A percentile compares a stretch with the other conserved stretches of the same genome.
phyloP scores from a whole-genome alignment of 2,888 invertebrate species.

The Bhutanitis thaidina region DNA sequence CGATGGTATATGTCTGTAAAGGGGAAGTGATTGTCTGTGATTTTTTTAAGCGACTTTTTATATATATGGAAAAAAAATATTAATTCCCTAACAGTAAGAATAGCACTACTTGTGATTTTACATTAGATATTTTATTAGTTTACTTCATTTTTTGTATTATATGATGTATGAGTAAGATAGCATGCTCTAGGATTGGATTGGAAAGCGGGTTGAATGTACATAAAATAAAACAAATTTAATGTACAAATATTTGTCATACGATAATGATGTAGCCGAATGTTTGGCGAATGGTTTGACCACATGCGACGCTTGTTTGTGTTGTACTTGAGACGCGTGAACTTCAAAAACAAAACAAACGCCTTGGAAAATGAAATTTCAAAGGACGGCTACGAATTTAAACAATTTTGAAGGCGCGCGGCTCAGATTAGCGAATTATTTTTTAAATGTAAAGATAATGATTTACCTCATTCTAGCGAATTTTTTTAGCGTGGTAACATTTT shows the following conservation, averaged over 20 bases:
- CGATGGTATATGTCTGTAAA: constrained; percentile 79
- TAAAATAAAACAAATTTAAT: constrained; percentile 39
- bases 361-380: constrained; percentile 33
- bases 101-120: constrained; percentile 81
- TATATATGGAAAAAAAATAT: constrained; percentile 72
- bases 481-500: constrained; percentile 68
- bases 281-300: constrained; percentile 69
- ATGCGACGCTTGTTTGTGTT: constrained; percentile 51
- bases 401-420: constrained; percentile 48
- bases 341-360: constrained; percentile 33
- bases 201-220: constrained; percentile 73
- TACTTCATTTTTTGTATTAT: constrained; percentile 70
- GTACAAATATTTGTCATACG: constrained; percentile 41
- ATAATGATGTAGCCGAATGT: constrained; percentile 41
- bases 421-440: constrained; percentile 63
- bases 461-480: constrained; percentile 69
- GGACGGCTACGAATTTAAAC: constrained; percentile 60
- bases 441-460: constrained; percentile 47
- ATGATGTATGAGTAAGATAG: constrained; percentile 47
- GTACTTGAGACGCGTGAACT: constrained; percentile 42
- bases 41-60: constrained; percentile 81
- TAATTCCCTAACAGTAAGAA: constrained; percentile 78
- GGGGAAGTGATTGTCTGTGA: constrained; percentile 80
- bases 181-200: constrained; percentile 50
- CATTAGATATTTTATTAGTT: constrained; percentile 74